A percentile compares a stretch with the other conserved stretches of the same genome.
Conservation (phyloP, 1,140 invertebrate genomes). For the Polypedilum pembai region DNA sequence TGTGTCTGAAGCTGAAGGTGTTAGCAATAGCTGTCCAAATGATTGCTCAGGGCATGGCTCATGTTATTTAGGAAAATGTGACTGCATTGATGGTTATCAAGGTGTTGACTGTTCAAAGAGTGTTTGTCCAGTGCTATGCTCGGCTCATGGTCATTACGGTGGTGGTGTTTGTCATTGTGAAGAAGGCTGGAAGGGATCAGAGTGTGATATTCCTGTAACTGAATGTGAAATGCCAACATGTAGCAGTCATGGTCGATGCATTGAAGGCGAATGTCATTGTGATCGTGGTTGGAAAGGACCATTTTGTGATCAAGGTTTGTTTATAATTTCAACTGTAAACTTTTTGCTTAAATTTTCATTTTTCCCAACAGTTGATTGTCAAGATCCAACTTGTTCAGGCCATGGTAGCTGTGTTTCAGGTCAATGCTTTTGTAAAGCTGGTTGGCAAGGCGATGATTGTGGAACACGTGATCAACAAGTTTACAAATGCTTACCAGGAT, state of each 20-base stretch:
- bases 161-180: slow-evolving; percentile 94
- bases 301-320: slow-evolving; percentile 62
- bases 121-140: slow-evolving; percentile 97
- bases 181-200: slow-evolving; percentile 91
- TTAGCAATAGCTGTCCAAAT: slow-evolving; percentile 83
- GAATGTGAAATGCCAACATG: slow-evolving; percentile 91
- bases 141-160: slow-evolving; percentile 90
- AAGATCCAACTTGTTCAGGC: slow-evolving; percentile 78
- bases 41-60: slow-evolving; percentile 92
- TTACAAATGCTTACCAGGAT: slow-evolving; percentile 80
- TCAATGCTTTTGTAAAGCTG: slow-evolving; percentile 88
- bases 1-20: slow-evolving; percentile 74
- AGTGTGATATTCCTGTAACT: slow-evolving; percentile 86
- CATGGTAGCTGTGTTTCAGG: slow-evolving; percentile 90
- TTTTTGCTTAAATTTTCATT: too few relatives aligned
- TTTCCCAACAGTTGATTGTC: slow-evolving; percentile 53
- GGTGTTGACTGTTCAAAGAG: slow-evolving; percentile 85
- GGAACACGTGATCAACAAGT: slow-evolving; percentile 78
- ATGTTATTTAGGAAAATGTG: slow-evolving; percentile 89
- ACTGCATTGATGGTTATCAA: slow-evolving; percentile 91
- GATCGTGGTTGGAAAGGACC: slow-evolving; percentile 81
- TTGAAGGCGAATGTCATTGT: slow-evolving; percentile 82
- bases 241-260: slow-evolving; percentile 82
- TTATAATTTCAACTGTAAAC: too few relatives aligned
- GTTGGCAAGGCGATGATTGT: slow-evolving; percentile 90